Percentiles rank a stretch among this genome's conserved stretches.
Conservation (phyloP, 1,140 invertebrate species). For the Matsumurasca onukii region DNA sequence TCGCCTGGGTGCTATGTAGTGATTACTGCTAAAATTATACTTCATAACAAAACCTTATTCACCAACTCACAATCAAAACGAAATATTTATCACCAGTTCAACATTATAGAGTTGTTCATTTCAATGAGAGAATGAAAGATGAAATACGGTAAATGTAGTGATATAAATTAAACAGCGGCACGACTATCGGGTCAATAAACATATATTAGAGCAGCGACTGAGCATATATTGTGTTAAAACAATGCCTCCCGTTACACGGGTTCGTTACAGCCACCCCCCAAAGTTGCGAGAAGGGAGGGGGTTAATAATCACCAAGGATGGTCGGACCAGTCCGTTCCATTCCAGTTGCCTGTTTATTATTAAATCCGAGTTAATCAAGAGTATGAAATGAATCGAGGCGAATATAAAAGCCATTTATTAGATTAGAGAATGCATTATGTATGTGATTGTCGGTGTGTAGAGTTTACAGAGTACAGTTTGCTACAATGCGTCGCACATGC, state of each 20-base stretch:
- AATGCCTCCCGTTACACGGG: neutral
- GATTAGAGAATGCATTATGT: constrained; percentile 13
- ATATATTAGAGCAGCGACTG: constrained; percentile 2
- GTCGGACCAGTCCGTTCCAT: neutral
- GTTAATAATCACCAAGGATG: constrained; percentile 8
- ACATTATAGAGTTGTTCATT: neutral
- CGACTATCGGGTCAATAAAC: neutral
- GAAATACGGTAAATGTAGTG: too few species aligned
- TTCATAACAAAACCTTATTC: too few species aligned
- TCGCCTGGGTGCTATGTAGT: too few species aligned
- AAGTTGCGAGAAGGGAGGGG: too few species aligned
- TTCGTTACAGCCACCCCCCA: too few species aligned
- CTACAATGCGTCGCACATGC: too few species aligned
- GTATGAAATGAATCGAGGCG: constrained; percentile 5
- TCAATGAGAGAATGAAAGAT: neutral
- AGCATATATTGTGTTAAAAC: constrained; percentile 11
- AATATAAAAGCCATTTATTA: constrained; percentile 12
- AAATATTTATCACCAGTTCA: too few species aligned
- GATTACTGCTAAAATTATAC: too few species aligned
- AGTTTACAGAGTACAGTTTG: neutral
- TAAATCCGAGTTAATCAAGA: constrained; percentile 14
- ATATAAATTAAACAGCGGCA: neutral
- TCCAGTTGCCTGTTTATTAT: constrained; percentile 7
- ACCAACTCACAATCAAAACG: too few species aligned
- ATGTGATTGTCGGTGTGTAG: too few species aligned